Percentiles rank a stretch among this genome's conserved stretches.
phyloP scores from a whole-genome alignment of 1,140 invertebrate species.

The Microplitis demolitor region DNA sequence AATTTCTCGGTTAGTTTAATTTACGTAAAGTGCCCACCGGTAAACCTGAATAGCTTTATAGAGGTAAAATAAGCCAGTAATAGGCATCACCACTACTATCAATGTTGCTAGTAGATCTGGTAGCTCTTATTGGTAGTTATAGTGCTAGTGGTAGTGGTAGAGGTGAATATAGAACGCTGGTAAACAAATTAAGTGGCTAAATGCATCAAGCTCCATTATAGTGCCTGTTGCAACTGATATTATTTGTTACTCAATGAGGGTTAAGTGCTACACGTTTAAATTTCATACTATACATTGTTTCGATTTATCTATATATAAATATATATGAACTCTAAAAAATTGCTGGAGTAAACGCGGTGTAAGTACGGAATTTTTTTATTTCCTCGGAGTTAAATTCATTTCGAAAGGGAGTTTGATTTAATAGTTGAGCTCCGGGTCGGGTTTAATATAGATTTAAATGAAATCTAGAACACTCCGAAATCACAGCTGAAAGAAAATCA shows the following conservation, averaged over 20 bases:
- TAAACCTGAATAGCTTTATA: background rate
- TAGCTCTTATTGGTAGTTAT: background rate
- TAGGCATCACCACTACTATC: no score
- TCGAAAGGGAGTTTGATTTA: no score
- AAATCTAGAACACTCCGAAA: no score
- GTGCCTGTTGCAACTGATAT: constrained; percentile 27
- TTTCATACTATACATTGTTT: constrained; percentile 30
- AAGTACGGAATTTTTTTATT: no score
- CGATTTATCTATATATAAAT: no score
- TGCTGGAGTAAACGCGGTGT: no score
- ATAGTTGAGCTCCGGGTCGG: no score
- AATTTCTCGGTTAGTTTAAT: background rate
- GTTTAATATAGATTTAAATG: no score
- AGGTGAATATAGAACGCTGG: constrained; percentile 13
- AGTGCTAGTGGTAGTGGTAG: background rate
- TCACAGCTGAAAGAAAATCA: no score
- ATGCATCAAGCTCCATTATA: constrained; percentile 34
- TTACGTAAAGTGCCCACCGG: background rate
- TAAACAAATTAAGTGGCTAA: constrained; percentile 42
- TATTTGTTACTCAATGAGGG: constrained; percentile 39
- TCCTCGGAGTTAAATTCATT: no score
- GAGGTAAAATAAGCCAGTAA: background rate
- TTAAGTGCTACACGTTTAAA: constrained; percentile 33
- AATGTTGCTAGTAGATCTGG: no score
- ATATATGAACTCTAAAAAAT: no score